Base-by-base conservation (phyloP, 1,140 invertebrate genomes). In the Diuraphis noxia region DNA sequence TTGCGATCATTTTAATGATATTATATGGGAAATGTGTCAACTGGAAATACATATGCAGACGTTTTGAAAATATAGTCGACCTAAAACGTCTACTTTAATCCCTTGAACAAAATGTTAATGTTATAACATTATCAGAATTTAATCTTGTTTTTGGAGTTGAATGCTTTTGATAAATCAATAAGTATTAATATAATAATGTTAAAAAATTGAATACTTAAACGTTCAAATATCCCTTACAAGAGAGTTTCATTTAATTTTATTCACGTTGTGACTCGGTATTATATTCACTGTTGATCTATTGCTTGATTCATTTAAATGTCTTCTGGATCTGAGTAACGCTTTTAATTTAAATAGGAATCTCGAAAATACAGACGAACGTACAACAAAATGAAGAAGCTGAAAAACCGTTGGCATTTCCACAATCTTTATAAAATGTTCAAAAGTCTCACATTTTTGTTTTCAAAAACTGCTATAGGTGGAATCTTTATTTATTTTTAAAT, bases 1-100 rank as follows among this genome's bases (percentile, higher is more conserved):
- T 21, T 63, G 46, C 43, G 49, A 88, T 88, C 36, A 40, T 88
- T 88, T 88, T 63, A 63, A 88, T 40, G 86, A 88, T 63, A 63
- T 63, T 40, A 40, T 63, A 88, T 56, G 46, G n/a, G 43, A 25
- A 86, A 49, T 49, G 43, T 86, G 43, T 86, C 84, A 49, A 49
- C 84, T 46, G 41, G 13, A 46, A 49, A 86, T 40, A 41, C 38
- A 82, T 36, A 49, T 6, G 84, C 0, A 21, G n/a, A 49, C 3
- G 43, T 86, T 86, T n/a, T 49, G 43, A 49, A 86, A 86, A 86
- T 46, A 10, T 82, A 85, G 41, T 46, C 23, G 41, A 34, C 82
- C 17, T 7, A 85, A 85, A 34, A 86, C 21, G 21, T 49, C 21
- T 49, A 86, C 21, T 46, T 84, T 49, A 86, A 36, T 86, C 43